Evolutionary conservation across 1,140 invertebrate species (phyloP), one percentile per base, ranked within the genome.

Genomic region (Schlechtendalia chinensis): DNA sequence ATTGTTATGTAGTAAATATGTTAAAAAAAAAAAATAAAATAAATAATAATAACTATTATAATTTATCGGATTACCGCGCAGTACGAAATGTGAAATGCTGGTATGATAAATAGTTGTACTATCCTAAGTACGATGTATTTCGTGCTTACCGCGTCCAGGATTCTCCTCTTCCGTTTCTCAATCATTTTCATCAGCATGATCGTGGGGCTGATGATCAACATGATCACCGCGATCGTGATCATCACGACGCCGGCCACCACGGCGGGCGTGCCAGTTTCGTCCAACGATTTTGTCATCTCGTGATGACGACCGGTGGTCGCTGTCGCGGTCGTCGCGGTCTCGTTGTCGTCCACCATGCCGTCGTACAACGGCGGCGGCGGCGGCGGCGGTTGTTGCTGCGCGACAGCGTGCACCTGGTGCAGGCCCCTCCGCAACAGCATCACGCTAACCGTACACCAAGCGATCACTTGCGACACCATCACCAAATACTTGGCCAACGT

Each of bases 101-200:
- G n/a, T n/a, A n/a, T n/a, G n/a, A n/a, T n/a, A n/a, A n/a, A n/a
- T n/a, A n/a, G n/a, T n/a, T n/a, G n/a, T n/a, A n/a, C n/a, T n/a
- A n/a, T n/a, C n/a, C n/a, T n/a, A n/a, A n/a, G n/a, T n/a, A n/a
- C n/a, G n/a, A n/a, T n/a, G n/a, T n/a, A n/a, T 39, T 8, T 3
- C 32, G 3, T n/a, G 53, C 75, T 63, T n/a, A 79, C 75, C 22
- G n/a, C 16, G 16, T 59, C 58, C 14, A 47, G 24, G 1, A 59
- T 63, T 12, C 56, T 47, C 3, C 29, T 45, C 14, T 79, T 79
- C 4, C 75, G 54, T 61, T 63, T 79, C 22, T 79, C 75, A 14
- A 79, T 24, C 14, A 63, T 79, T 61, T 79, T 79, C 58, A 79
- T 63, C n/a, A 79, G 16, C 75, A 79, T 79, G 16, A 79, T 63